A percentile compares a stretch with the other conserved stretches of the same genome.
Evolutionary conservation across 1,140 invertebrate species (phyloP).

Genomic region (Thaumetopoea pityocampa): DNA sequence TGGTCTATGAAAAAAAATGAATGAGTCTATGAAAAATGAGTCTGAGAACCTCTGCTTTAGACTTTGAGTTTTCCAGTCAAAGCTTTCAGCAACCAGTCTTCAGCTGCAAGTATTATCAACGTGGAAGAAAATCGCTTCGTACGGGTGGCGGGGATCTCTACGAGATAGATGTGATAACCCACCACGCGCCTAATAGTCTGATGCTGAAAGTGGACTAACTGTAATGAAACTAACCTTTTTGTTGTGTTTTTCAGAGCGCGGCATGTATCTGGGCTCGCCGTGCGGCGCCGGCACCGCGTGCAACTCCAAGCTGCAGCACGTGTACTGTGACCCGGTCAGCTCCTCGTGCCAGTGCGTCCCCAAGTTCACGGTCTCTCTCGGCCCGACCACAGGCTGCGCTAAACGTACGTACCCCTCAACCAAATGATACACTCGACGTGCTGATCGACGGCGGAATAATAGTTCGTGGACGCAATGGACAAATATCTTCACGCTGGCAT

Average conservation of each 20-base stretch:
- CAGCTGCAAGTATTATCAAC: no score
- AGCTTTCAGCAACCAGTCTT: no score
- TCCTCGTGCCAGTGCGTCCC: slow-evolving; percentile 85
- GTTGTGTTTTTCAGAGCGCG: slow-evolving; percentile 66
- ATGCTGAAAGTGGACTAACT: no score
- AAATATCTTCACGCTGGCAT: not conserved
- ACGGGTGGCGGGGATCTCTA: no score
- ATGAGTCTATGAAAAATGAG: no score
- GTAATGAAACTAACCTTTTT: not conserved
- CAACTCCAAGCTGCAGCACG: slow-evolving; percentile 83
- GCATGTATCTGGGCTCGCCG: slow-evolving; percentile 85
- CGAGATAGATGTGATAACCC: no score
- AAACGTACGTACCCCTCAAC: slow-evolving; percentile 80
- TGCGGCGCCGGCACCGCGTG: slow-evolving; percentile 84
- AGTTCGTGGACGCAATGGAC: not conserved
- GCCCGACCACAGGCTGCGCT: slow-evolving; percentile 84
- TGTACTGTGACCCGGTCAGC: slow-evolving; percentile 83
- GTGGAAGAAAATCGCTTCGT: no score
- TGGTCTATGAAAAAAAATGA: no score
- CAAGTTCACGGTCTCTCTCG: slow-evolving; percentile 85
- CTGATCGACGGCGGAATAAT: not conserved
- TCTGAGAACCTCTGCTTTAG: no score
- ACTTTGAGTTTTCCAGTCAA: no score
- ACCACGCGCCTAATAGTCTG: not conserved
- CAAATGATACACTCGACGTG: not conserved